Percentiles rank a stretch among this genome's conserved stretches.
Evolutionary conservation across 2,888 invertebrate genomes (phyloP).

Genomic region (Mythimna vitellina): DNA sequence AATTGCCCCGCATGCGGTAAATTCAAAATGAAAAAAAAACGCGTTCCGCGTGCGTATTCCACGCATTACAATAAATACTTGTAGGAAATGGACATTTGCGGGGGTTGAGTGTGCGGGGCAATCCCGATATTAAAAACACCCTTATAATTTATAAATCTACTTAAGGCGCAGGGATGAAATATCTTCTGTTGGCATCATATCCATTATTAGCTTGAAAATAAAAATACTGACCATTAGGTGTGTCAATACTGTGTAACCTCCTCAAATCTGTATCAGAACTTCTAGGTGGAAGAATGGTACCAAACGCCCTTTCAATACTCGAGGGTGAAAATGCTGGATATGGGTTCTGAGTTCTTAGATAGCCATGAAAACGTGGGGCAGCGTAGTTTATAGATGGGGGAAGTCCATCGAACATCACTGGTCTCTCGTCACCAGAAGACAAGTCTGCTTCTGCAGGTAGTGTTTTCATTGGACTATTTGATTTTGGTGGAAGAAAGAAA

Average conservation of each 20-base stretch:
- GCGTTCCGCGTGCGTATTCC: no score
- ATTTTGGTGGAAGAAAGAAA: background rate
- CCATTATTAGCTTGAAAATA: slow-evolving; percentile 43
- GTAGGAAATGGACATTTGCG: no score
- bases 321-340: slow-evolving; percentile 64
- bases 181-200: slow-evolving; percentile 6
- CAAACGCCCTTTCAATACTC: slow-evolving; percentile 81
- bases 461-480: background rate
- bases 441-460: slow-evolving; percentile 5
- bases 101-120: no score
- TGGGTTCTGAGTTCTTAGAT: background rate
- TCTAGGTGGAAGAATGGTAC: slow-evolving; percentile 77
- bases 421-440: slow-evolving; percentile 5
- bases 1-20: no score
- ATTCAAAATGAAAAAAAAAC: no score
- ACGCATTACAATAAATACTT: no score
- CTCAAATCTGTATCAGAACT: slow-evolving; percentile 59
- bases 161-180: slow-evolving; percentile 44
- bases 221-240: slow-evolving; percentile 52
- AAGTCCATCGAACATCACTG: slow-evolving; percentile 4
- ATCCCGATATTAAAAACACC: background rate
- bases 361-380: background rate
- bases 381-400: slow-evolving; percentile 6
- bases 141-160: background rate
- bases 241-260: slow-evolving; percentile 39